Conservation (phyloP, 35 echinoderm and acorn worm genomes). For the Lytechinus variegatus region DNA sequence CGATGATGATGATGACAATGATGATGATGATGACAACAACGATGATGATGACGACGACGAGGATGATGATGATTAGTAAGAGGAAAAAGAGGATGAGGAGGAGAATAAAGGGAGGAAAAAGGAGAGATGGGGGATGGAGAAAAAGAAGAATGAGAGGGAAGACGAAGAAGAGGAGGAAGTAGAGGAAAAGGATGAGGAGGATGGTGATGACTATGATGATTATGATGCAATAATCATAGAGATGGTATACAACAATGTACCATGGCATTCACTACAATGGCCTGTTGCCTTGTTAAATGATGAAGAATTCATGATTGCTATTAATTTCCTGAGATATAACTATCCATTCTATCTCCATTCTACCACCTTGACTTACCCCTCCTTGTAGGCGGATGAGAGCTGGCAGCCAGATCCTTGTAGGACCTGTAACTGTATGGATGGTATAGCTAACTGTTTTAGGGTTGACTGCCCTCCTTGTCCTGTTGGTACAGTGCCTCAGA, state of each 20-base stretch:
- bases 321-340: neutral
- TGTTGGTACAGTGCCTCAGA: slow-evolving; percentile 68
- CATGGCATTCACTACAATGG: too few species aligned
- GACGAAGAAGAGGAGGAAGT: neutral
- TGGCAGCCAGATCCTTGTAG: slow-evolving; percentile 81
- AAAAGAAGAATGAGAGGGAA: neutral
- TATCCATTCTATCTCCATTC: neutral
- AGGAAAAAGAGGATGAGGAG: neutral
- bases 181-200: neutral
- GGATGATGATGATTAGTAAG: too few species aligned
- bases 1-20: too few species aligned
- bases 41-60: neutral
- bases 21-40: neutral
- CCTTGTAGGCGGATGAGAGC: slow-evolving; percentile 68
- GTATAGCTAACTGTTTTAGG: slow-evolving; percentile 78
- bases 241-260: neutral
- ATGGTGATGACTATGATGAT: neutral
- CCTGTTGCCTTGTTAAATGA: neutral
- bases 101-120: neutral
- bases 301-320: neutral
- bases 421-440: slow-evolving; percentile 77
- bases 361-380: neutral
- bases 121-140: neutral
- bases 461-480: slow-evolving; percentile 91
- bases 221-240: neutral